A percentile compares a stretch with the other conserved stretches of the same genome.
These are phyloP conservation scores for Micoletzkya japonica DNA, from an alignment of 2,888 invertebrate species.

Conservation along the genomic window DNA sequence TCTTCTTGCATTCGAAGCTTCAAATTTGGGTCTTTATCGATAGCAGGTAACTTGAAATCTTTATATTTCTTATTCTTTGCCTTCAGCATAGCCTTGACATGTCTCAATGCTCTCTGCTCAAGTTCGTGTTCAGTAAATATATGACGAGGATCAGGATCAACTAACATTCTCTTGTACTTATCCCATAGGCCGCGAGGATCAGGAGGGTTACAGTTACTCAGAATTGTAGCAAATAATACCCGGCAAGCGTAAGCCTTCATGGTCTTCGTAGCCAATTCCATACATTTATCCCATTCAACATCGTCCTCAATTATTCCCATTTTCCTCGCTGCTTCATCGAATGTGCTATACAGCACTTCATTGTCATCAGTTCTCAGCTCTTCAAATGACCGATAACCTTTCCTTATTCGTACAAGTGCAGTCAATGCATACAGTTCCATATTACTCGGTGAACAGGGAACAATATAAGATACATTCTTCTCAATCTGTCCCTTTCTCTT, in stretches of 20 bases:
- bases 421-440: constrained; percentile 9
- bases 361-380: constrained; percentile 3
- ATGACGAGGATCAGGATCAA: neutral
- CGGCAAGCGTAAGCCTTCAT: neutral
- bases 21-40: neutral
- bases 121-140: neutral
- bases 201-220: neutral
- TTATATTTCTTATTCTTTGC: neutral
- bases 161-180: neutral
- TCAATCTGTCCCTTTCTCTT: neutral
- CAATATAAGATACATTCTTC: neutral
- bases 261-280: neutral
- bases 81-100: constrained; percentile 9
- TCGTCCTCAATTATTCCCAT: constrained; percentile 11
- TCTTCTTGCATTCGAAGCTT: too few species aligned
- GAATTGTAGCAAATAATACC: constrained; percentile 11
- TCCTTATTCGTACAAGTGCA: constrained; percentile 1
- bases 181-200: constrained; percentile 16
- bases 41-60: constrained; percentile 1
- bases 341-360: neutral
- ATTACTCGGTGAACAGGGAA: neutral
- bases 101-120: constrained; percentile 1
- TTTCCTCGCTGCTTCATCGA: constrained; percentile 5
- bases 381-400: neutral
- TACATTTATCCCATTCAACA: constrained; percentile 12